These are phyloP conservation scores for Hoplodrina blanda DNA, from an alignment of 2,888 invertebrate genomes.

Conservation along the genomic window DNA sequence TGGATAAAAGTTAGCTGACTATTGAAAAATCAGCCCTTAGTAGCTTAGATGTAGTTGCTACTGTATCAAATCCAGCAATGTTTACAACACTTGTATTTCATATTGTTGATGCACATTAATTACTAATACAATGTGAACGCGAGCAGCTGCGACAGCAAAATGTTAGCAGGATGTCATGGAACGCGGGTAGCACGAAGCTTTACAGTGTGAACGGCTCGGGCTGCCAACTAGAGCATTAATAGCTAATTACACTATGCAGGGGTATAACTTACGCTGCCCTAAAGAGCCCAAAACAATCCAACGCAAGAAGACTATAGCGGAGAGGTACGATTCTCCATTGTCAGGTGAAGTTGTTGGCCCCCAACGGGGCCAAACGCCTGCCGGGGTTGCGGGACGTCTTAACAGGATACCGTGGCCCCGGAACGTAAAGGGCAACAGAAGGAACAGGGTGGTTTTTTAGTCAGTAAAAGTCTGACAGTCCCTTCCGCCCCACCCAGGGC, in stretches of 20 bases:
- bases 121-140: constrained; percentile 23
- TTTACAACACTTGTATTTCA: not conserved
- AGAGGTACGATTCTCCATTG: too few relatives aligned
- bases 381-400: too few relatives aligned
- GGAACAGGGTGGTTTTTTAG: too few relatives aligned
- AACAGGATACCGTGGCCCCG: too few relatives aligned
- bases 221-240: constrained; percentile 83
- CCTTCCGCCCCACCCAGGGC: too few relatives aligned
- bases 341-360: too few relatives aligned
- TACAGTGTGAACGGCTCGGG: constrained; percentile 69
- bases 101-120: constrained; percentile 19
- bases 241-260: constrained; percentile 74
- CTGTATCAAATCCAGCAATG: not conserved
- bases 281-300: constrained; percentile 77
- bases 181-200: constrained; percentile 75
- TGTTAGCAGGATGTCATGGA: constrained; percentile 64
- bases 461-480: too few relatives aligned
- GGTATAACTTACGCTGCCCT: constrained; percentile 75
- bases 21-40: too few relatives aligned
- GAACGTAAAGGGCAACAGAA: too few relatives aligned
- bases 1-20: too few relatives aligned
- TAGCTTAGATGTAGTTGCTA: not conserved
- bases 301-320: constrained; percentile 33
- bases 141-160: constrained; percentile 45
- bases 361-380: too few relatives aligned